Conservation (phyloP, 2,797 vertebrate genomes). For the Carcharodon carcharias region DNA sequence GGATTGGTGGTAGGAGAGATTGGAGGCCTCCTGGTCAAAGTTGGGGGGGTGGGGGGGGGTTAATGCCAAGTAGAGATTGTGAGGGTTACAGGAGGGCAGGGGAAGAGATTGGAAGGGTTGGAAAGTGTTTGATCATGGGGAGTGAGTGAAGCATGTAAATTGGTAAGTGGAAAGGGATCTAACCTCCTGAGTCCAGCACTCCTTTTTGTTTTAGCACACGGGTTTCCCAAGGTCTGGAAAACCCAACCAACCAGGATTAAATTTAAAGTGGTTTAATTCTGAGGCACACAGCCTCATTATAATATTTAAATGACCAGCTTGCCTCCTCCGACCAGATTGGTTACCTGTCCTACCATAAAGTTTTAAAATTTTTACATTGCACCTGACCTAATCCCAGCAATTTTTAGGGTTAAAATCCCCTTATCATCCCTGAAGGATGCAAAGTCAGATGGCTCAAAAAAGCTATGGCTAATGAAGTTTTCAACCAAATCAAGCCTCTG, state of each 20-base stretch:
- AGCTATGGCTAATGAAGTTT: background rate
- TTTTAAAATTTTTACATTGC: background rate
- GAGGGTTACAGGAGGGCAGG: background rate
- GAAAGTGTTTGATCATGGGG: background rate
- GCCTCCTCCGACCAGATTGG: background rate
- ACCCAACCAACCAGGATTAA: background rate
- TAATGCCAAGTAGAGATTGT: no score
- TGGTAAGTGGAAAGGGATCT: no score
- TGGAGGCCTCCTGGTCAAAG: background rate
- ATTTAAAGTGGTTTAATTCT: background rate
- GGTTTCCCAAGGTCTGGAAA: background rate
- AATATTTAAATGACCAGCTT: background rate
- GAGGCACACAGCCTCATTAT: background rate
- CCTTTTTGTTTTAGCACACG: background rate
- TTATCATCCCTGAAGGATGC: background rate
- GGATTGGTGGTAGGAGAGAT: background rate
- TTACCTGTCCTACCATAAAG: no score
- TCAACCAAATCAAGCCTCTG: background rate
- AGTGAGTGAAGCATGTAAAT: background rate
- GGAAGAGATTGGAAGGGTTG: background rate
- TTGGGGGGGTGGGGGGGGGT: no score
- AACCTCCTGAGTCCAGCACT: background rate
- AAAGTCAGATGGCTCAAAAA: background rate
- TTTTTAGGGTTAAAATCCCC: background rate
- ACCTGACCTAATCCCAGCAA: background rate